Percentiles rank a stretch among this genome's conserved stretches.
These are phyloP conservation scores for Deroplatys truncata DNA, from an alignment of 2,888 invertebrate genomes.

Conservation along the genomic window DNA sequence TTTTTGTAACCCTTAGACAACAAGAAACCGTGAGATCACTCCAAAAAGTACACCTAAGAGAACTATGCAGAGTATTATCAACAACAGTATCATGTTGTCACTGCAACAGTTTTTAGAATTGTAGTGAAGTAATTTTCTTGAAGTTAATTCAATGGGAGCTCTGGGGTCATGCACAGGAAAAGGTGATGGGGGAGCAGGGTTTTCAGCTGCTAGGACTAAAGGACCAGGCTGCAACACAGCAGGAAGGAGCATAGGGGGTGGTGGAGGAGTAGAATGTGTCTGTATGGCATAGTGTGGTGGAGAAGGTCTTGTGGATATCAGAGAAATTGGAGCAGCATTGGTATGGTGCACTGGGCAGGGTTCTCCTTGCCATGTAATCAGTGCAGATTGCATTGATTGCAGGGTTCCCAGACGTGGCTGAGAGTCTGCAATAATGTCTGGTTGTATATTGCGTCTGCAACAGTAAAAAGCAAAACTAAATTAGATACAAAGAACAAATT, in stretches of 20 bases:
- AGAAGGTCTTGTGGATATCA: slow-evolving; percentile 11
- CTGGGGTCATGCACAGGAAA: slow-evolving; percentile 33
- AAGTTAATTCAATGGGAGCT: slow-evolving; percentile 21
- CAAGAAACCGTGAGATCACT: slow-evolving; percentile 32
- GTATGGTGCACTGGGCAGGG: slow-evolving; percentile 33
- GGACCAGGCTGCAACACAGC: slow-evolving; percentile 32
- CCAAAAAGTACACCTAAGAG: slow-evolving; percentile 37
- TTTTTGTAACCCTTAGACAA: background rate
- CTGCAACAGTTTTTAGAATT: slow-evolving; percentile 32
- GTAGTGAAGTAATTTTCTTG: slow-evolving; percentile 18
- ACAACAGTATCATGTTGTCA: slow-evolving; percentile 38
- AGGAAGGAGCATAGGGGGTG: slow-evolving; percentile 29
- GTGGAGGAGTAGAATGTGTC: slow-evolving; percentile 18
- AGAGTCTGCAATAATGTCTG: background rate
- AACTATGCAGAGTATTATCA: slow-evolving; percentile 37
- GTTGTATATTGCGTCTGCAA: background rate
- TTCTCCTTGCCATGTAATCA: slow-evolving; percentile 32
- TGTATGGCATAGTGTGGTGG: slow-evolving; percentile 5
- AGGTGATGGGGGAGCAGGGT: slow-evolving; percentile 30
- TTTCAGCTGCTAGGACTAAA: slow-evolving; percentile 27
- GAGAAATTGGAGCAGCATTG: background rate
- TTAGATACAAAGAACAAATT: background rate
- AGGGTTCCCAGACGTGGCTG: slow-evolving; percentile 27
- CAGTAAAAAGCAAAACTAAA: background rate
- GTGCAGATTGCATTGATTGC: slow-evolving; percentile 29